A percentile compares a stretch with the other conserved stretches of the same genome.
These are phyloP conservation scores for Uromys caudimaculatus DNA, from an alignment of 2,797 vertebrate species.

Conservation along the genomic window DNA sequence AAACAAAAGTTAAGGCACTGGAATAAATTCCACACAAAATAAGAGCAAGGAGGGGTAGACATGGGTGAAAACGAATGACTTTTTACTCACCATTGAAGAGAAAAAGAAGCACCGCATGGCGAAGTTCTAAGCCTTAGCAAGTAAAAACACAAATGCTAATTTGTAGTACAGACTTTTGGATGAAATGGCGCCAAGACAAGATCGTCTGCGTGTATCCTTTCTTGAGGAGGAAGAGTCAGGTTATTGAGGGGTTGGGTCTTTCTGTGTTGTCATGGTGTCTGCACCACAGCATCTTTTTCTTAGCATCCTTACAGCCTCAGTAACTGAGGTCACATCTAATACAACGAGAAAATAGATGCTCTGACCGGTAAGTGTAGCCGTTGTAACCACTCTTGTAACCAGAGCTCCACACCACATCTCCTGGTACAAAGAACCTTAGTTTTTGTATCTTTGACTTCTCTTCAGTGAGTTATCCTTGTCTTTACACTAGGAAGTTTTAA, in stretches of 20 bases:
- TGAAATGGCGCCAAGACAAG: not conserved
- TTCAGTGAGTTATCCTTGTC: not conserved
- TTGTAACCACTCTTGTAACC: not conserved
- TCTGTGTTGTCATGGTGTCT: not conserved
- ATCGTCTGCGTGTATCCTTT: not conserved
- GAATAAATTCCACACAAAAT: not conserved
- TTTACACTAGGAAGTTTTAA: not conserved
- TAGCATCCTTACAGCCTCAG: not conserved
- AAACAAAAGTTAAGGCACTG: not conserved
- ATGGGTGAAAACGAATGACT: not conserved
- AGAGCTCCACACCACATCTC: not conserved
- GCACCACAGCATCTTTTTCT: not conserved
- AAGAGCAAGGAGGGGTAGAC: not conserved
- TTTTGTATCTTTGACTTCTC: slow-evolving; percentile 46
- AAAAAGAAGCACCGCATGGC: not conserved
- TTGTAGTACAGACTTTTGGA: not conserved
- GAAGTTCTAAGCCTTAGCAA: not conserved
- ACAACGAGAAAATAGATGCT: not conserved
- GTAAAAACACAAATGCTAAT: not conserved
- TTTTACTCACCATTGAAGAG: not conserved
- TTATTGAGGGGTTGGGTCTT: not conserved
- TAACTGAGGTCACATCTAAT: not conserved
- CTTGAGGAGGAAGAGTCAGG: not conserved
- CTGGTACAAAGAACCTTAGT: not conserved
- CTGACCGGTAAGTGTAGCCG: not conserved